Evolutionary conservation across 2,888 invertebrate species (phyloP), one percentile per base, ranked within the genome.

Genomic region (Pyrochroa serraticornis): DNA sequence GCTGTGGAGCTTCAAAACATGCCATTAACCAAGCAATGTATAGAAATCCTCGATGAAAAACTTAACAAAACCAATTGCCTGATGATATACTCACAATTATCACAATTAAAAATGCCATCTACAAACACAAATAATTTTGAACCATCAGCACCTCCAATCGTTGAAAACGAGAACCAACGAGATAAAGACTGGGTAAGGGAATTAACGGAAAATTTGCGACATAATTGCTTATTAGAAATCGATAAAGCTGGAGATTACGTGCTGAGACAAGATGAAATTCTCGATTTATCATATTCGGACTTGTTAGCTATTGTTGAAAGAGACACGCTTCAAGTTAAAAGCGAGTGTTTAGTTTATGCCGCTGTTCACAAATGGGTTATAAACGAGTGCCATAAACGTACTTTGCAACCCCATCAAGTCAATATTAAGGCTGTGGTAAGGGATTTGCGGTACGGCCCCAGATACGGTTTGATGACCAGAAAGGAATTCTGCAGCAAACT

Each of bases 1-100:
- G 90, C 91, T 13, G 87, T 90, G 72, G 88, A 89, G 71, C 89
- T 91, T 72, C 81, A 90, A 41, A 88, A 91, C 67, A 83, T 86
- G 5, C 87, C 85, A 12, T 81, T 92, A 46, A 87, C 88, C 1
- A 84, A 85, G 61, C 82, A 86, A 55, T 91, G 91, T 71, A 85
- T 89, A 14, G 80, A 83, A 31, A 87, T 86, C 51, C 81, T 92
- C 36, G 86, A 87, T 64, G 82, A 82, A 52, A 84, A 87, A 75
- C 76, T 92, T 31, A 84, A 83, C 55, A 81, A 83, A 2, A 82
- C 83, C 10, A 89, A 86, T 45, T 89, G 88, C 0, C 81, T 91
- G 2, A 83, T 85, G 67, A 84, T 90, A 47, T 80, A 88, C 65
- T 83, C 84, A 1, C 85, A 85, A 48, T 75, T 88, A 31, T 70